These are phyloP conservation scores for Drosophila quadrilineata DNA, from an alignment of 1,140 invertebrate genomes.

Conservation along the genomic window DNA sequence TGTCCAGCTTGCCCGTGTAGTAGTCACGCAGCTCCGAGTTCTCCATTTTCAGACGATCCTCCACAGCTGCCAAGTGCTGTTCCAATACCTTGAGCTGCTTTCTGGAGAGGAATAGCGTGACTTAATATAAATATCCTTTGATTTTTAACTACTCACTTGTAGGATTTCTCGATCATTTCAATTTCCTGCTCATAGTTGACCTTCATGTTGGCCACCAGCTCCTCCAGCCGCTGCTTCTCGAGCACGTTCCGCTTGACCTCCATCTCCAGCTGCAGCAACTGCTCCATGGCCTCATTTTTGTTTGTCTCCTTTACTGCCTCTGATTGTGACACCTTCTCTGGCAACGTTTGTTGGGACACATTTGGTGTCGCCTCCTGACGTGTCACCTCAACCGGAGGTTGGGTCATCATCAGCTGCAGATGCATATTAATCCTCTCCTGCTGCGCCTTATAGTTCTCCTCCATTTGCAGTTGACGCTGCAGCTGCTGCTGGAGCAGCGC, in stretches of 20 bases:
- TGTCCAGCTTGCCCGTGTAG: conserved; percentile 73
- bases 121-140: not conserved
- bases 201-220: conserved; percentile 74
- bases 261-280: conserved; percentile 68
- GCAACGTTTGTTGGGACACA: not conserved
- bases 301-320: not conserved
- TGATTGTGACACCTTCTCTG: not conserved
- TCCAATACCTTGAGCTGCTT: conserved; percentile 82
- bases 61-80: conserved; percentile 78
- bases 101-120: conserved; percentile 47
- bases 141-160: conserved; percentile 79
- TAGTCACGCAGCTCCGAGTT: conserved; percentile 64
- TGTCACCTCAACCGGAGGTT: conserved; percentile 45
- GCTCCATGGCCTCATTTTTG: conserved; percentile 11
- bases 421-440: conserved; percentile 83
- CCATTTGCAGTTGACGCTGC: conserved; percentile 82
- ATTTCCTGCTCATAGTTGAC: conserved; percentile 82
- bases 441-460: conserved; percentile 82
- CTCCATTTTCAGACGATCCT: conserved; percentile 81
- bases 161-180: conserved; percentile 82
- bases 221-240: conserved; percentile 79
- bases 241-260: conserved; percentile 80
- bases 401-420: conserved; percentile 81
- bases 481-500: conserved; percentile 81
- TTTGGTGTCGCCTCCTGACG: not conserved